Percentiles rank a stretch among this genome's conserved stretches.
Evolutionary conservation across 1,140 invertebrate genomes (phyloP).

Genomic region (Drosophila cardini): DNA sequence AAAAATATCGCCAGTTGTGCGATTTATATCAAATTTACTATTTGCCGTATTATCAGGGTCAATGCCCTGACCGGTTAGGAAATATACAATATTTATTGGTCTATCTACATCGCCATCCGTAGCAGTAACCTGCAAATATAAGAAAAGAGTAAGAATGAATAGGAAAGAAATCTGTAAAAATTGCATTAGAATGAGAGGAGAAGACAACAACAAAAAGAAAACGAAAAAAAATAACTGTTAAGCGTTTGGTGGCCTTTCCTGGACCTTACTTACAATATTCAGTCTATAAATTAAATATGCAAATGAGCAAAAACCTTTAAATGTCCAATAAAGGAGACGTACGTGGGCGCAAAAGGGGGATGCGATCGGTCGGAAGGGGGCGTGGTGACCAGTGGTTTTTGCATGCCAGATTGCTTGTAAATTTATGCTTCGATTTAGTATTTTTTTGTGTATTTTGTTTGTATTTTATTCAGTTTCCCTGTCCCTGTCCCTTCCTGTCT

Average conservation of each 20-base stretch:
- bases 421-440: constrained; percentile 78
- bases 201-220: too few species aligned
- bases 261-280: constrained; percentile 67
- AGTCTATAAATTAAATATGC: constrained; percentile 81
- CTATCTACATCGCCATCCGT: constrained; percentile 89
- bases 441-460: constrained; percentile 24
- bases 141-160: constrained; percentile 85
- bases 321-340: constrained; percentile 70
- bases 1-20: constrained; percentile 88
- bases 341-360: constrained; percentile 1
- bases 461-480: constrained; percentile 5
- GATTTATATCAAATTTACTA: constrained; percentile 89
- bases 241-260: constrained; percentile 42
- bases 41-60: constrained; percentile 88
- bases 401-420: constrained; percentile 71
- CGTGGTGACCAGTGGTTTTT: constrained; percentile 39
- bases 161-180: constrained; percentile 41
- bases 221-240: constrained; percentile 28
- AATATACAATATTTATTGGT: constrained; percentile 89
- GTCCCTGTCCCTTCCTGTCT: not conserved
- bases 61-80: constrained; percentile 89
- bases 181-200: constrained; percentile 38
- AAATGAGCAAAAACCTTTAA: constrained; percentile 81
- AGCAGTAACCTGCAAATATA: constrained; percentile 84
- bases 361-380: constrained; percentile 11